Evolutionary conservation across 2,113 vertebrate genomes (phyloP).

Genomic region (Chloroceryle aenea): DNA sequence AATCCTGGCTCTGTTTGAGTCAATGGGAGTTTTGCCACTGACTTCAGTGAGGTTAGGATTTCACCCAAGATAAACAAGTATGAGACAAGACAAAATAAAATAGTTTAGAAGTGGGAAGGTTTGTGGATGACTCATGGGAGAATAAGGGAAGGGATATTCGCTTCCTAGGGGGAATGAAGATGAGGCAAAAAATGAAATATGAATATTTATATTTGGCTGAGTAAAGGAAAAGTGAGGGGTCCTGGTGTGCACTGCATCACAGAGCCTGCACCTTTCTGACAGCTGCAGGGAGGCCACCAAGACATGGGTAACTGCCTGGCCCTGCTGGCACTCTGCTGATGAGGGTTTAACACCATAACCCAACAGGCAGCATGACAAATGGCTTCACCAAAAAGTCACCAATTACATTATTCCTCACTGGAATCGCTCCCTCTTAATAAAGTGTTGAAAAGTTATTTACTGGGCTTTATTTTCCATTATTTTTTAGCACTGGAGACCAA

Average conservation of each 20-base stretch:
- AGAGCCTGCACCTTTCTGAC: background rate
- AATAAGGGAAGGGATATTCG: background rate
- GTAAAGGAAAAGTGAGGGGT: background rate
- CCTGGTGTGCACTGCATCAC: fast-evolving
- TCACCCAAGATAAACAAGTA: conserved; percentile 54
- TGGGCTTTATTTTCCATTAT: background rate
- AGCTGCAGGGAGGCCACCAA: fast-evolving
- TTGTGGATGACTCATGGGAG: conserved; percentile 51
- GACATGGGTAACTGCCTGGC: fast-evolving
- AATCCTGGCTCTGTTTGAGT: conserved; percentile 21
- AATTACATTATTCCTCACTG: background rate
- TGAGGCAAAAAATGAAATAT: background rate
- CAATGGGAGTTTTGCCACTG: conserved; percentile 45
- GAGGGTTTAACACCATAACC: background rate
- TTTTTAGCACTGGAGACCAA: background rate
- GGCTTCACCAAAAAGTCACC: background rate
- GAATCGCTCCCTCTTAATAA: background rate
- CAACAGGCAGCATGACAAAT: fast-evolving
- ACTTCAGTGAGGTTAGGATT: conserved; percentile 51
- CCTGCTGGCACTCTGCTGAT: background rate
- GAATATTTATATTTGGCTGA: background rate
- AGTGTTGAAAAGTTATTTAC: background rate
- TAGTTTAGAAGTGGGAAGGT: conserved; percentile 26
- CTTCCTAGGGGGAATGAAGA: background rate
- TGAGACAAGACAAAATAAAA: conserved; percentile 65